Evolutionary conservation across 2,797 vertebrate genomes (phyloP).

Genomic region (Etheostoma nigrum): DNA sequence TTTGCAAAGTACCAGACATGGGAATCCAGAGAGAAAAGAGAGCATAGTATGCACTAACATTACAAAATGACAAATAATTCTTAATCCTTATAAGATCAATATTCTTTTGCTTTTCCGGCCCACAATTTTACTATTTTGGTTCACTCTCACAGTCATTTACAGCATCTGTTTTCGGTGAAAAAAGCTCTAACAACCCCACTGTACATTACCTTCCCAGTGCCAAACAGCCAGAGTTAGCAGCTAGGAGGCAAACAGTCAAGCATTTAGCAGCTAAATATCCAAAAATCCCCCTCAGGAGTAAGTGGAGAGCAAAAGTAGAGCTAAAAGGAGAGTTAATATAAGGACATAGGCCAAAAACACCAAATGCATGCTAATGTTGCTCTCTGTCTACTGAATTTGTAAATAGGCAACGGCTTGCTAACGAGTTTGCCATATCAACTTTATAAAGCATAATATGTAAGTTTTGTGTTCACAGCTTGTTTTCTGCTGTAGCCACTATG

Average conservation of each 20-base stretch:
- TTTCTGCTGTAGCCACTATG: not conserved
- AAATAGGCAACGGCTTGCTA: not conserved
- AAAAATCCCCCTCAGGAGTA: not conserved
- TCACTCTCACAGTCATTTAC: not conserved
- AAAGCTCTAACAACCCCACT: not conserved
- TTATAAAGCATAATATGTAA: not conserved
- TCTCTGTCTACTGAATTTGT: not conserved
- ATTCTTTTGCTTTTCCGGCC: not conserved
- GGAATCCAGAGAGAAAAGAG: not conserved
- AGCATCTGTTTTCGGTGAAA: not conserved
- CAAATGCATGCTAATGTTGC: not conserved
- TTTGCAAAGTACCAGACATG: constrained; percentile 7
- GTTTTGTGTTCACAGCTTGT: not conserved
- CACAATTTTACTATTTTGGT: not conserved
- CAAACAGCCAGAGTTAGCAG: not conserved
- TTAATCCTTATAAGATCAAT: not conserved
- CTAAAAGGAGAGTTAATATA: not conserved
- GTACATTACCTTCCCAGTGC: not conserved
- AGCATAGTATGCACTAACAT: not conserved
- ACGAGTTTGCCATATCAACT: not conserved
- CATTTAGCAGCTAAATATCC: constrained; percentile 7
- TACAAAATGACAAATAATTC: not conserved
- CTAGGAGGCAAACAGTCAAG: constrained; percentile 3
- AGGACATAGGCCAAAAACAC: constrained; percentile 2
- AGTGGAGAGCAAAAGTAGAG: constrained; percentile 6